Percentiles rank a stretch among this genome's conserved stretches.
These are phyloP conservation scores for Tetragonula carbonaria DNA, from an alignment of 2,888 invertebrate species.

Conservation along the genomic window DNA sequence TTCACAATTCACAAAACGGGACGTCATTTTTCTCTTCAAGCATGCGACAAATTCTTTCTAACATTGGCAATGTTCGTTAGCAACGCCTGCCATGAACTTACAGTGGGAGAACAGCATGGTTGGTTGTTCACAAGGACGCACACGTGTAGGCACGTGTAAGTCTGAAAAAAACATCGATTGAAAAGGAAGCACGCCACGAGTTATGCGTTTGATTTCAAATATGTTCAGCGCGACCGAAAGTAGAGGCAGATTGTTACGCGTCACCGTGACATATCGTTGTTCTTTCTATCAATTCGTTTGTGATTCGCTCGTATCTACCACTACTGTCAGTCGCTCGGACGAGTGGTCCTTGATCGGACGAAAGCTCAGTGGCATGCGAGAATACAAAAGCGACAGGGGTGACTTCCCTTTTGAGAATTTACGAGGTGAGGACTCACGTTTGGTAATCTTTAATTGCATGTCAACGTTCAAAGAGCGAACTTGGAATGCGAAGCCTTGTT, in stretches of 20 bases:
- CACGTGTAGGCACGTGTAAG: constrained; percentile 95
- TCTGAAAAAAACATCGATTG: constrained; percentile 86
- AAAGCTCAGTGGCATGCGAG: not conserved
- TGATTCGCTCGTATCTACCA: not conserved
- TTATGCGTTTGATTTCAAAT: constrained; percentile 13
- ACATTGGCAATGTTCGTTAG: constrained; percentile 38
- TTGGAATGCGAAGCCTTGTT: not conserved
- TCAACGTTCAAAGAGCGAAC: constrained; percentile 13
- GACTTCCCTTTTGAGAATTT: constrained; percentile 9
- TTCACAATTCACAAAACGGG: constrained; percentile 4
- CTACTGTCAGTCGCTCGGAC: constrained; percentile 29
- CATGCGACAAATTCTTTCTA: constrained; percentile 52
- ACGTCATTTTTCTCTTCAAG: constrained; percentile 11
- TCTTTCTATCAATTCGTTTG: not conserved
- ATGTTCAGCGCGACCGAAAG: constrained; percentile 10
- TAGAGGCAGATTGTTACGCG: constrained; percentile 8
- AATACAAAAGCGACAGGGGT: not conserved
- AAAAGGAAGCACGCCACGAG: constrained; percentile 59
- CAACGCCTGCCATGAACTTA: constrained; percentile 85
- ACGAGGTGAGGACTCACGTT: not conserved
- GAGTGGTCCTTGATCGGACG: constrained; percentile 36
- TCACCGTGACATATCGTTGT: not conserved
- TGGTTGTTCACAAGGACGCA: constrained; percentile 93
- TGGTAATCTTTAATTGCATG: constrained; percentile 25
- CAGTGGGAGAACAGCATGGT: constrained; percentile 92